Evolutionary conservation across 2,113 vertebrate genomes (phyloP).

Genomic region (Poecilia latipinna): DNA sequence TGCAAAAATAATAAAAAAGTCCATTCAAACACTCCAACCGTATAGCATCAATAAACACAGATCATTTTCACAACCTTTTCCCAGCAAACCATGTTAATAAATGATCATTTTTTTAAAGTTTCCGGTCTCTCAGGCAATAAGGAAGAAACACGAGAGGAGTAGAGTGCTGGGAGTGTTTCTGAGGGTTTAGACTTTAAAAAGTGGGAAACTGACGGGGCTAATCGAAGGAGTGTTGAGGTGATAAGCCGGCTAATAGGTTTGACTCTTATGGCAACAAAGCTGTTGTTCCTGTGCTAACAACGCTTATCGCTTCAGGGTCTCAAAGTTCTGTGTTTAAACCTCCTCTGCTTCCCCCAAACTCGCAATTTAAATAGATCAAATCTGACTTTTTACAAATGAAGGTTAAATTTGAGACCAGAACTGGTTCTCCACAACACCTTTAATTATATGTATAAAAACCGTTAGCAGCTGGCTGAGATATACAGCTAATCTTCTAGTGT

Average conservation of each 20-base stretch:
- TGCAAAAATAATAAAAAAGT: no score
- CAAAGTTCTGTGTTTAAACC: constrained; percentile 6
- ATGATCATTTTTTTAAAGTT: background rate
- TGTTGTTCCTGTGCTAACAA: constrained; percentile 22
- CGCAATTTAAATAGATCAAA: background rate
- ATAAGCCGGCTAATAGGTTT: constrained; percentile 51
- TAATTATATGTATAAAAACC: no score
- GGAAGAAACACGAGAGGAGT: constrained; percentile 1
- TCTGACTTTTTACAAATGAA: constrained; percentile 4
- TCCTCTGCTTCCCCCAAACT: constrained; percentile 2
- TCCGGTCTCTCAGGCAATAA: background rate
- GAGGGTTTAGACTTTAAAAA: constrained; percentile 24
- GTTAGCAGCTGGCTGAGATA: no score
- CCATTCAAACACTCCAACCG: background rate
- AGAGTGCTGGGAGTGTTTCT: constrained; percentile 16
- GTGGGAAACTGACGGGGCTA: constrained; percentile 22
- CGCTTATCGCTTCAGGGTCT: constrained; percentile 28
- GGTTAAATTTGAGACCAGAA: background rate
- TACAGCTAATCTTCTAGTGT: no score
- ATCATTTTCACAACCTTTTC: constrained; percentile 28
- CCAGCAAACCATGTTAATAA: constrained; percentile 19
- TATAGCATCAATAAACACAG: constrained; percentile 1
- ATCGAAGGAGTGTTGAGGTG: constrained; percentile 51
- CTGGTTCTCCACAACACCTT: no score
- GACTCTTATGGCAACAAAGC: constrained; percentile 21